Evolutionary conservation across 2,888 invertebrate genomes (phyloP).

Genomic region (Macrosoma leucophasiata): DNA sequence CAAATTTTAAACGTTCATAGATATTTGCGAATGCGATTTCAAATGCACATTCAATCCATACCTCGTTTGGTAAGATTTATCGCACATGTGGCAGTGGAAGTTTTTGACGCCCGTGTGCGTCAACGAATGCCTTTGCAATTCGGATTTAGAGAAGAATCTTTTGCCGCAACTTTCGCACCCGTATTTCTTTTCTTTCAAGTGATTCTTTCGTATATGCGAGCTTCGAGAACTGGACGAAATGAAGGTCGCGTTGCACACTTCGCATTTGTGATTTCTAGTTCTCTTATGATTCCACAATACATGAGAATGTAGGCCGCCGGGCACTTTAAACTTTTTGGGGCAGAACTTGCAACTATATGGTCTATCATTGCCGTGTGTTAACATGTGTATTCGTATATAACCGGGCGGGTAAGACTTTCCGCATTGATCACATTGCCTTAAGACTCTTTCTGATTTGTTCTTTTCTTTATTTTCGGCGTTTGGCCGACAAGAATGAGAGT

Average conservation of each 20-base stretch:
- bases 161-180: slow-evolving; percentile 63
- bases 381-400: slow-evolving; percentile 65
- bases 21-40: slow-evolving; percentile 51
- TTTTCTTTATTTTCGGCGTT: slow-evolving; percentile 41
- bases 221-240: slow-evolving; percentile 64
- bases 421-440: slow-evolving; percentile 66
- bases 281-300: slow-evolving; percentile 66
- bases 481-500: slow-evolving; percentile 51
- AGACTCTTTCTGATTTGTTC: slow-evolving; percentile 39
- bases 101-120: slow-evolving; percentile 69
- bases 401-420: slow-evolving; percentile 68
- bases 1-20: slow-evolving; percentile 37
- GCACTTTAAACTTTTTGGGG: slow-evolving; percentile 68
- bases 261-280: slow-evolving; percentile 64
- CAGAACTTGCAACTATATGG: slow-evolving; percentile 65
- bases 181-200: slow-evolving; percentile 67
- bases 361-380: slow-evolving; percentile 56
- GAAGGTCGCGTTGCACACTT: slow-evolving; percentile 65
- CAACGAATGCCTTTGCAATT: slow-evolving; percentile 58
- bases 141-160: slow-evolving; percentile 64
- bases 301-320: slow-evolving; percentile 61
- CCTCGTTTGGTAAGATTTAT: slow-evolving; percentile 67
- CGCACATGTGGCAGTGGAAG: slow-evolving; percentile 65
- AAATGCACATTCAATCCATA: slow-evolving; percentile 68
- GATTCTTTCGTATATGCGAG: slow-evolving; percentile 63